A percentile compares a stretch with the other conserved stretches of the same genome.
Conservation (phyloP, 2,888 invertebrate genomes). For the Phania funesta region DNA sequence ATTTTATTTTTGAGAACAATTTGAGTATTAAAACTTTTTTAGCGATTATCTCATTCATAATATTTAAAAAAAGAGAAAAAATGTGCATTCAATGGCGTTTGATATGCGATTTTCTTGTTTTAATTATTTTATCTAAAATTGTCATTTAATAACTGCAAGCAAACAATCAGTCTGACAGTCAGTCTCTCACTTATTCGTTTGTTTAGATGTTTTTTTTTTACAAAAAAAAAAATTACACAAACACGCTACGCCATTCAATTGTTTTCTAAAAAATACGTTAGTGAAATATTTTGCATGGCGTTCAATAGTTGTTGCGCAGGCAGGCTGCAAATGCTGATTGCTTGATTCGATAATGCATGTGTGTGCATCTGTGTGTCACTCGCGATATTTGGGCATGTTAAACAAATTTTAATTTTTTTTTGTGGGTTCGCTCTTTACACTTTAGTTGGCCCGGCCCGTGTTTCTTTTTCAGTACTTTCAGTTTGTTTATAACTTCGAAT, state of each 20-base stretch:
- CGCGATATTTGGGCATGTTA: not conserved
- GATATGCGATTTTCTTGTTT: constrained; percentile 29
- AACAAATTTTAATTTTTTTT: not conserved
- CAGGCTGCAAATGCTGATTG: too few species aligned
- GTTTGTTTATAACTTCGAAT: constrained; percentile 39
- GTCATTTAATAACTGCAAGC: constrained; percentile 58
- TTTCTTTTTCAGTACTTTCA: too few species aligned
- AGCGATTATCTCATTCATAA: constrained; percentile 73
- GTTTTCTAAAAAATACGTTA: not conserved
- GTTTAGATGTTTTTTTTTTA: not conserved
- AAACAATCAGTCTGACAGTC: not conserved
- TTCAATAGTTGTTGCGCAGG: not conserved
- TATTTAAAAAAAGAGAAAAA: not conserved
- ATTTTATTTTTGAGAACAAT: constrained; percentile 7
- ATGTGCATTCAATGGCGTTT: constrained; percentile 70
- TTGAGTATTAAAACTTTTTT: constrained; percentile 64
- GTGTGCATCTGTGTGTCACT: too few species aligned
- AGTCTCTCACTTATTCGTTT: not conserved
- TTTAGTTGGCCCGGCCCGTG: not conserved
- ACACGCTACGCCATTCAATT: not conserved
- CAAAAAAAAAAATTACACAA: not conserved
- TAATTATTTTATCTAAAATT: constrained; percentile 15
- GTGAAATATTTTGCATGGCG: not conserved
- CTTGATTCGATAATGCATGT: too few species aligned
- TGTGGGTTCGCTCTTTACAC: not conserved